Percentiles rank a stretch among this genome's conserved stretches.
Evolutionary conservation across 1,140 invertebrate species (phyloP).

Genomic region (Pararge aegeria): DNA sequence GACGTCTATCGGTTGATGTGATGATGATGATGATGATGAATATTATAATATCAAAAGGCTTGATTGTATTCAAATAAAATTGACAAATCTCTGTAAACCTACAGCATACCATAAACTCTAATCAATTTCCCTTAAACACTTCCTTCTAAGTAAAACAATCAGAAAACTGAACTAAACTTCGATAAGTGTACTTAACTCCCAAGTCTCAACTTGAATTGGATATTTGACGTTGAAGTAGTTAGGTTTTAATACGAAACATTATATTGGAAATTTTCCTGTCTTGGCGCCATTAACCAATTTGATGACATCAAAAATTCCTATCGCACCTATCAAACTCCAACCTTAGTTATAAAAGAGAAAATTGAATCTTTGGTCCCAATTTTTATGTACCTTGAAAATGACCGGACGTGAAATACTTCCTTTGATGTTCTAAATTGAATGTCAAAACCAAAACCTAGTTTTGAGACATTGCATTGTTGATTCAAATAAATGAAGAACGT

Average conservation of each 20-base stretch:
- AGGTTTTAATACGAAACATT: conserved; percentile 9
- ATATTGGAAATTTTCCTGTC: conserved; percentile 7
- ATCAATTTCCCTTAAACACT: background rate
- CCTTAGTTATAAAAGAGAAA: conserved; percentile 33
- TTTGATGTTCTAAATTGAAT: background rate
- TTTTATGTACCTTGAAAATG: conserved; percentile 20
- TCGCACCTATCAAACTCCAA: background rate
- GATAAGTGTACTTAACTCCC: conserved; percentile 1
- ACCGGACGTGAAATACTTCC: conserved; percentile 14
- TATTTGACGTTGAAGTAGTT: conserved; percentile 4
- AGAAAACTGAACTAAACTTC: background rate
- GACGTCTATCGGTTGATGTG: too few relatives aligned
- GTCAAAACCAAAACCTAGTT: background rate
- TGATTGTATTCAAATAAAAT: too few relatives aligned
- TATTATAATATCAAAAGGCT: too few relatives aligned
- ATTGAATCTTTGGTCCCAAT: conserved; percentile 38
- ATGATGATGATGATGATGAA: too few relatives aligned
- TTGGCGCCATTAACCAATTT: conserved; percentile 10
- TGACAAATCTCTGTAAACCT: too few relatives aligned
- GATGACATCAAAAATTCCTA: conserved; percentile 6
- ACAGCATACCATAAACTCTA: background rate
- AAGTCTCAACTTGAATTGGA: conserved; percentile 15
- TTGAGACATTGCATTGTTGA: background rate
- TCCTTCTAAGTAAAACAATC: conserved; percentile 6
- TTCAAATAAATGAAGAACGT: too few relatives aligned